These are phyloP conservation scores for Trichonephila inaurata DNA, from an alignment of 1,140 invertebrate genomes.

Conservation along the genomic window DNA sequence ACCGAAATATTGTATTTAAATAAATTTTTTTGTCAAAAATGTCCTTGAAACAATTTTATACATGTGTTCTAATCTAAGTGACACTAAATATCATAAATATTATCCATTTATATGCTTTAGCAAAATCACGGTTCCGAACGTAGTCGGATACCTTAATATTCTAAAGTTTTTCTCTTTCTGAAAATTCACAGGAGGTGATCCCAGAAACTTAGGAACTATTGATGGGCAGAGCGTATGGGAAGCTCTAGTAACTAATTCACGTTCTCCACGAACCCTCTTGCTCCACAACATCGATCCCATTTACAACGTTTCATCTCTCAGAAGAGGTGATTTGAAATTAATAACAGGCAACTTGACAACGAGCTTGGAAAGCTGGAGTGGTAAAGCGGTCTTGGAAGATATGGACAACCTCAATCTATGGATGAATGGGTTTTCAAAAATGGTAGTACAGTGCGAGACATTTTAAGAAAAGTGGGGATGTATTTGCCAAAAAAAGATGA, in stretches of 20 bases:
- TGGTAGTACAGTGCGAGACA: background rate
- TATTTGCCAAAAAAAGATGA: background rate
- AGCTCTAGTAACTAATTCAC: constrained; percentile 84
- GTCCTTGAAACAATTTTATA: too few species aligned
- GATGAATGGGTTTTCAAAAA: constrained; percentile 1
- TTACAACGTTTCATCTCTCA: constrained; percentile 83
- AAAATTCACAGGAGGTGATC: constrained; percentile 80
- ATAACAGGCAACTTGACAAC: constrained; percentile 82
- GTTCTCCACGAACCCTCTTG: constrained; percentile 85
- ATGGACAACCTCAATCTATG: background rate
- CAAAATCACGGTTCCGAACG: too few species aligned
- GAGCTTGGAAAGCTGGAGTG: background rate
- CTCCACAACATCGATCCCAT: constrained; percentile 85
- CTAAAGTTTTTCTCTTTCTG: too few species aligned
- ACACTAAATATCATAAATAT: too few species aligned
- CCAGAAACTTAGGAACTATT: constrained; percentile 82
- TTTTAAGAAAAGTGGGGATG: background rate
- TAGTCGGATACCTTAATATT: too few species aligned
- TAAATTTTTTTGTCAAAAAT: too few species aligned
- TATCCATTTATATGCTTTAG: too few species aligned
- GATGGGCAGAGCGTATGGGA: constrained; percentile 92
- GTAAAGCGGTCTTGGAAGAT: constrained; percentile 82
- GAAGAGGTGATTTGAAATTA: constrained; percentile 90
- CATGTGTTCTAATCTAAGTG: too few species aligned
- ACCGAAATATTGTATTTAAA: too few species aligned